Evolutionary conservation across 2,797 vertebrate species (phyloP).

Genomic region (Enteromius anoplus): DNA sequence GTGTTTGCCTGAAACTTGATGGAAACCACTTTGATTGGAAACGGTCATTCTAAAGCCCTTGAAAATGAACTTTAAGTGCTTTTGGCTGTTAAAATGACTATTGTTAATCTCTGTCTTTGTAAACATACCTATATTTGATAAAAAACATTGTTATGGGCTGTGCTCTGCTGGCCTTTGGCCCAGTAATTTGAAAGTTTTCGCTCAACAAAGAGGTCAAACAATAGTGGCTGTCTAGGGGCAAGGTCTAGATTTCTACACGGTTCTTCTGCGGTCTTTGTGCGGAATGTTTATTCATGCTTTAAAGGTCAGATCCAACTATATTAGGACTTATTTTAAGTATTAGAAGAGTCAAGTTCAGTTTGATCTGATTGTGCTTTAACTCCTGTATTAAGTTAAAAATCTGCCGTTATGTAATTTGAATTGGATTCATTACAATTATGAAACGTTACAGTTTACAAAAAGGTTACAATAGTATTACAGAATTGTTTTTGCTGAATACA

Average conservation of each 20-base stretch:
- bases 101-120: neutral
- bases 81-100: neutral
- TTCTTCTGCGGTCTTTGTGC: neutral
- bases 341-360: neutral
- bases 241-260: neutral
- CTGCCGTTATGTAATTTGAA: neutral
- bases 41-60: neutral
- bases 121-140: neutral
- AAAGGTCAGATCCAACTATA: slow-evolving; percentile 6
- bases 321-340: neutral
- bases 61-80: neutral
- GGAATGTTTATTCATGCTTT: slow-evolving; percentile 7
- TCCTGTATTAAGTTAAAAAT: neutral
- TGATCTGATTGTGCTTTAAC: neutral
- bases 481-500: neutral
- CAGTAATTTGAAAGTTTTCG: slow-evolving; percentile 4
- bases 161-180: neutral
- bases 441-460: neutral
- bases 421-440: neutral
- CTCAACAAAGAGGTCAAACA: slow-evolving; percentile 11
- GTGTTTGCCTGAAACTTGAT: slow-evolving; percentile 10
- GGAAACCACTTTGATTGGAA: neutral
- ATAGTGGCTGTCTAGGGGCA: neutral
- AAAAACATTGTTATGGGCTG: neutral
- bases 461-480: neutral